Conservation (phyloP, 2,888 invertebrate species). For the Hemaris fuciformis region DNA sequence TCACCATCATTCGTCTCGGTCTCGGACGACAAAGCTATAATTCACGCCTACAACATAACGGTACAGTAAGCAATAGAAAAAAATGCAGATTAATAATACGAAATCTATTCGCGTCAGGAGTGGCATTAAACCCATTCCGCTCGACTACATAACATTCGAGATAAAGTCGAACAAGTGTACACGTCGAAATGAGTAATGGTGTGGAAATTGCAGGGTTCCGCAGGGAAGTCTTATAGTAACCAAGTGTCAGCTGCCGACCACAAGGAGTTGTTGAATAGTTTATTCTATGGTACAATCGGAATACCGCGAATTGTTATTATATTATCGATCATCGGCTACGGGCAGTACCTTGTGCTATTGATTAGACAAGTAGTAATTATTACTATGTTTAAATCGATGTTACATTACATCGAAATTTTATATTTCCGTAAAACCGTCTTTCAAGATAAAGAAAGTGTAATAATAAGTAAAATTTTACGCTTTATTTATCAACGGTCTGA, state of each 20-base stretch:
- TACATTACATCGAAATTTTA: background rate
- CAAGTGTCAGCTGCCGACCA: background rate
- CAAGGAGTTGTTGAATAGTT: background rate
- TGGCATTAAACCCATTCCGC: slow-evolving; percentile 14
- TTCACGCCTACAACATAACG: slow-evolving; percentile 32
- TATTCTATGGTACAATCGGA: background rate
- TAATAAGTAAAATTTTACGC: background rate
- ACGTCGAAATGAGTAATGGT: background rate
- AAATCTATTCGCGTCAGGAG: slow-evolving; percentile 23
- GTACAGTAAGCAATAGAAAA: slow-evolving; percentile 26
- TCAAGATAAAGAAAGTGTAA: background rate
- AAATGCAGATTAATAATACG: slow-evolving; percentile 27
- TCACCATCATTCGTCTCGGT: slow-evolving; percentile 13
- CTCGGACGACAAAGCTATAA: slow-evolving; percentile 22
- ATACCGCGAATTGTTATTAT: background rate
- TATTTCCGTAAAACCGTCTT: background rate
- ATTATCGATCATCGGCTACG: background rate
- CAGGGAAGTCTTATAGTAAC: background rate
- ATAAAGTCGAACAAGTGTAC: slow-evolving; percentile 19
- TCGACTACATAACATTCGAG: background rate
- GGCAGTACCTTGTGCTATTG: background rate
- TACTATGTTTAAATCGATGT: background rate
- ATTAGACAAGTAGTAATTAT: background rate
- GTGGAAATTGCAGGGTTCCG: background rate
- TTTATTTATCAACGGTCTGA: background rate